phyloP scores from a whole-genome alignment of 2,113 vertebrate genomes.

The Lophura nycthemera region DNA sequence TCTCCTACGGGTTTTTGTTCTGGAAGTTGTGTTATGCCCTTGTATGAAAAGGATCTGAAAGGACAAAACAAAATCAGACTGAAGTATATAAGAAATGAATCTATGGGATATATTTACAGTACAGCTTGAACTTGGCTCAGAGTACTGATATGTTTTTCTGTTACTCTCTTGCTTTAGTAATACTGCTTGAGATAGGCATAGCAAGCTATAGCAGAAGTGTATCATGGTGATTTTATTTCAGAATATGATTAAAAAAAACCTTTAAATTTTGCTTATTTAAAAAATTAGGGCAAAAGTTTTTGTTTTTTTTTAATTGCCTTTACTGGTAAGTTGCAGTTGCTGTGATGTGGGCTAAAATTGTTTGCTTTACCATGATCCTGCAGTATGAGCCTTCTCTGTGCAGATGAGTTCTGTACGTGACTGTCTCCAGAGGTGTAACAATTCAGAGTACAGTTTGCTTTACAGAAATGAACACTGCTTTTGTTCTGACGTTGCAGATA shows the following conservation, averaged over 20 bases:
- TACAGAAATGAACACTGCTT: background rate
- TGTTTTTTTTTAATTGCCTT: background rate
- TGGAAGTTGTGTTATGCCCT: background rate
- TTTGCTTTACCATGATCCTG: background rate
- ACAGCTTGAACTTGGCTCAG: background rate
- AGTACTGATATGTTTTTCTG: fast-evolving
- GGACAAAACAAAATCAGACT: background rate
- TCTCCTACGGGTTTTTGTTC: background rate
- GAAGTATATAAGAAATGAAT: background rate
- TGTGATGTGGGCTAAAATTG: background rate
- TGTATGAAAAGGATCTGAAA: background rate
- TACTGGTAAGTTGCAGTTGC: background rate
- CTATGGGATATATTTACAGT: background rate
- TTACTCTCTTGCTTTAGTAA: background rate
- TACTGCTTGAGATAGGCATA: background rate
- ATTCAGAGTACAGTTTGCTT: background rate
- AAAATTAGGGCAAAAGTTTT: background rate
- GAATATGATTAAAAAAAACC: background rate
- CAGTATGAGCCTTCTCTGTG: background rate
- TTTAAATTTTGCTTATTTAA: background rate
- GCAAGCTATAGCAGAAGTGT: background rate
- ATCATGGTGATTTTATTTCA: background rate
- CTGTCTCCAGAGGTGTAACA: background rate
- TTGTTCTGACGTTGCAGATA: background rate
- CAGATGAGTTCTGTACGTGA: background rate